Evolutionary conservation across 2,888 invertebrate genomes (phyloP).

Genomic region (Halocaridina rubra): DNA sequence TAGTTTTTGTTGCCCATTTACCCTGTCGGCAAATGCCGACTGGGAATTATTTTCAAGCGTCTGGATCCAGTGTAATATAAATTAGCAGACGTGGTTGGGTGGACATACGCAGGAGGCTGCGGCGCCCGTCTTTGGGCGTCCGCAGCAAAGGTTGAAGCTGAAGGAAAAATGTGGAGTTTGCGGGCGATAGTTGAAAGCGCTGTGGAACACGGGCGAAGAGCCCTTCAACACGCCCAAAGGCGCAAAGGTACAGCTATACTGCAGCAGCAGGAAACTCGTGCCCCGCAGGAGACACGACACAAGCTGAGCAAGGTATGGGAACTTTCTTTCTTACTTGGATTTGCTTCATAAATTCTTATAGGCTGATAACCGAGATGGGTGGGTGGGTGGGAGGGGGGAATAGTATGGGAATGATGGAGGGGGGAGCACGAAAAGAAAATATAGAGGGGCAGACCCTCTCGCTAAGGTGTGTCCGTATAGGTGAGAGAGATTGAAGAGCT

Average conservation of each 20-base stretch:
- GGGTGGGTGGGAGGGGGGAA: conserved; percentile 25
- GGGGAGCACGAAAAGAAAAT: too few species aligned
- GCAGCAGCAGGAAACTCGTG: background rate
- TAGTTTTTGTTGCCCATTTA: background rate
- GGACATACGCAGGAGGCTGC: background rate
- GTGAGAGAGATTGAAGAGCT: too few species aligned
- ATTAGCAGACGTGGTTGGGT: background rate
- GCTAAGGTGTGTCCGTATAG: too few species aligned
- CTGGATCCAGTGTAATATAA: background rate
- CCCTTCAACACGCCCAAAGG: conserved; percentile 22
- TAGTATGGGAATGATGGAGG: background rate
- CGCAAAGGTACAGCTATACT: background rate
- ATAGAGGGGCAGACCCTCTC: too few species aligned
- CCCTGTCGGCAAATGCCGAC: background rate
- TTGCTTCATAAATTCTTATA: background rate
- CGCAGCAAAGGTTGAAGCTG: conserved; percentile 24
- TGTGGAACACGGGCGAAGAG: conserved; percentile 44
- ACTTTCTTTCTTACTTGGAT: background rate
- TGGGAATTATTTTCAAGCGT: background rate
- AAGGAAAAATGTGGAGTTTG: conserved; percentile 49
- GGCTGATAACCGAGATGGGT: conserved; percentile 4
- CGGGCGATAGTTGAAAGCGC: conserved; percentile 39
- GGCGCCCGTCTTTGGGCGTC: conserved; percentile 42
- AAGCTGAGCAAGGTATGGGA: conserved; percentile 58
- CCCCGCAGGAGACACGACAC: conserved; percentile 25